These are phyloP conservation scores for Hoplodrina ambigua DNA, from an alignment of 2,888 invertebrate species.

Conservation along the genomic window DNA sequence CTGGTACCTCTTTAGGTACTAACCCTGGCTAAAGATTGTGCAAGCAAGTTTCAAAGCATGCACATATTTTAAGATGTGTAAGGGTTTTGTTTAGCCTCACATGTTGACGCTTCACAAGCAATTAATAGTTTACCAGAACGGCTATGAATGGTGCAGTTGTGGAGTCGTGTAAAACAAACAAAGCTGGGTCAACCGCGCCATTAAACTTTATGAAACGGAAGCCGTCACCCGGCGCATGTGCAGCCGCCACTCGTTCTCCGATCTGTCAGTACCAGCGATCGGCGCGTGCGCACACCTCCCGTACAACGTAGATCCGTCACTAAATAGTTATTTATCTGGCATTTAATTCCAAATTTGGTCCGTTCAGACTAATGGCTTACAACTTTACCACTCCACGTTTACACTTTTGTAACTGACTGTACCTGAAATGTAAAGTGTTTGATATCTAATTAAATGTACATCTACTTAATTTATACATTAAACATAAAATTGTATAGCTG, in stretches of 20 bases:
- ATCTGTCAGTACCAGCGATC: slow-evolving; percentile 81
- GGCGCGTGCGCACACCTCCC: slow-evolving; percentile 63
- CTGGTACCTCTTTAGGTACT: background rate
- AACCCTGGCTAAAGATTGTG: slow-evolving; percentile 1
- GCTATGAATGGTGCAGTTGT: slow-evolving; percentile 85
- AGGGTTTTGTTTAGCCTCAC: slow-evolving; percentile 44
- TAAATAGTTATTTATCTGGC: slow-evolving; percentile 57
- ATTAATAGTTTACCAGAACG: slow-evolving; percentile 86
- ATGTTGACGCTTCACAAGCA: slow-evolving; percentile 69
- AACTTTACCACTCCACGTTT: slow-evolving; percentile 18
- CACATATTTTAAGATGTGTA: slow-evolving; percentile 27
- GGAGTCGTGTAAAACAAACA: slow-evolving; percentile 86
- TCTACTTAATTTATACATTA: slow-evolving; percentile 22
- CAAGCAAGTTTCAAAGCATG: slow-evolving; percentile 21
- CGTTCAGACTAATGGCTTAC: slow-evolving; percentile 51
- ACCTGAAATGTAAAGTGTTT: slow-evolving; percentile 20
- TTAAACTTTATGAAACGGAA: slow-evolving; percentile 90
- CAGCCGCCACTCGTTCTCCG: slow-evolving; percentile 78
- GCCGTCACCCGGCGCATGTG: slow-evolving; percentile 85
- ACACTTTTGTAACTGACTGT: slow-evolving; percentile 28
- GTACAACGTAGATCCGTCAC: slow-evolving; percentile 58
- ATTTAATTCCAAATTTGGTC: slow-evolving; percentile 59
- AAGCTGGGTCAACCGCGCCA: slow-evolving; percentile 89
- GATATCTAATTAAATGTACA: slow-evolving; percentile 27
- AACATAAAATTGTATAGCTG: slow-evolving; percentile 19